Percentiles rank a stretch among this genome's conserved stretches.
Conservation (phyloP, 2,888 invertebrate genomes). For the Bellardia bayeri region DNA sequence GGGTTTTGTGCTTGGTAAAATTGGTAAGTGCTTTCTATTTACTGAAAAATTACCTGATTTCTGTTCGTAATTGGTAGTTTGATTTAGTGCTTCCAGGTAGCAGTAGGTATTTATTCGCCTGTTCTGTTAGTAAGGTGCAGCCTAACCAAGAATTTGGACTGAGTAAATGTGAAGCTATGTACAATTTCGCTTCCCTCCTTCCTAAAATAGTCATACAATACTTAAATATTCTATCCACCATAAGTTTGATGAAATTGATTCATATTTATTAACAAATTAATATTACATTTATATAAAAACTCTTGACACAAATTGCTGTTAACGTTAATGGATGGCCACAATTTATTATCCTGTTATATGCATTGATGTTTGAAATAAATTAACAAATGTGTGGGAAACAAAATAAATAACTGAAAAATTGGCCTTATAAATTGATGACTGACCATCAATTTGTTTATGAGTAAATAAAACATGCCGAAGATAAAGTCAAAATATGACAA, state of each 20-base stretch:
- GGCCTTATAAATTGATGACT: conserved; percentile 69
- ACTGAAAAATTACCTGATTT: too few species aligned
- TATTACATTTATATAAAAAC: conserved; percentile 28
- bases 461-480: conserved; percentile 54
- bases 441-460: conserved; percentile 75
- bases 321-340: conserved; percentile 49
- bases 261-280: conserved; percentile 53
- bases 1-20: too few species aligned
- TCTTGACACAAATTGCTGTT: not conserved
- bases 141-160: too few species aligned
- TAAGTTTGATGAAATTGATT: conserved; percentile 42
- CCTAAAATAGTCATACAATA: not conserved
- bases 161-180: too few species aligned
- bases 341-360: conserved; percentile 43
- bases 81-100: too few species aligned
- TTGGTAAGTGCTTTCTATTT: too few species aligned
- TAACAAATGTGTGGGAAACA: conserved; percentile 25
- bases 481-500: conserved; percentile 72
- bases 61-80: too few species aligned
- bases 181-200: too few species aligned
- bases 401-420: conserved; percentile 35
- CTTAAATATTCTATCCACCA: not conserved
- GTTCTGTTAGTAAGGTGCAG: too few species aligned
- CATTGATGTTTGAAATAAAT: conserved; percentile 37
- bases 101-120: too few species aligned